phyloP scores from a whole-genome alignment of 2,113 vertebrate species.

The Brachyistius frenatus region DNA sequence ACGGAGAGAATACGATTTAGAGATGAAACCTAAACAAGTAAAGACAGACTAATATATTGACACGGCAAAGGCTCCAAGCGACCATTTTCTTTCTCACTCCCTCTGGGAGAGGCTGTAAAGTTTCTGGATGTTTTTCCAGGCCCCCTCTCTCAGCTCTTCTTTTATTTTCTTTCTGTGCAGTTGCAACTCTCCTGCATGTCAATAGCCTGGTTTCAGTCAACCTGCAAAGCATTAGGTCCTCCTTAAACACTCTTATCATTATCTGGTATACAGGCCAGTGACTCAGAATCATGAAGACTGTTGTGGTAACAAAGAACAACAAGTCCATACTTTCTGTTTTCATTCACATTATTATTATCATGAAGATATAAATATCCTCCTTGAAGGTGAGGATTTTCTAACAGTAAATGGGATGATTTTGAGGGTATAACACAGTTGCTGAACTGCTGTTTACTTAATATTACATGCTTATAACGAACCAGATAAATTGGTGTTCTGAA shows the following conservation, averaged over 20 bases:
- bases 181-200: conserved; percentile 57
- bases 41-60: conserved; percentile 5
- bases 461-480: conserved; percentile 6
- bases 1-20: conserved; percentile 1
- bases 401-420: background rate
- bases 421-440: background rate
- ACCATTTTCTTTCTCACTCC: conserved; percentile 34
- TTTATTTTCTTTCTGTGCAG: conserved; percentile 39
- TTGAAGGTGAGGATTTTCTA: conserved; percentile 25
- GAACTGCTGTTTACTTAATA: conserved; percentile 22
- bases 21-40: conserved; percentile 17
- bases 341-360: background rate
- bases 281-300: conserved; percentile 43
- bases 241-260: conserved; percentile 32
- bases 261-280: conserved; percentile 38
- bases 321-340: conserved; percentile 23
- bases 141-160: conserved; percentile 11
- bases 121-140: conserved; percentile 58
- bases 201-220: conserved; percentile 59
- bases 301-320: conserved; percentile 54
- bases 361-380: background rate
- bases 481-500: conserved; percentile 47
- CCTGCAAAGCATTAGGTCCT: conserved; percentile 60
- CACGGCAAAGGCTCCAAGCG: background rate
- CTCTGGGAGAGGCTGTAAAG: conserved; percentile 43